Percentiles rank a stretch among this genome's conserved stretches.
phyloP scores from a whole-genome alignment of 2,113 vertebrate genomes.

The Collichthys lucidus region DNA sequence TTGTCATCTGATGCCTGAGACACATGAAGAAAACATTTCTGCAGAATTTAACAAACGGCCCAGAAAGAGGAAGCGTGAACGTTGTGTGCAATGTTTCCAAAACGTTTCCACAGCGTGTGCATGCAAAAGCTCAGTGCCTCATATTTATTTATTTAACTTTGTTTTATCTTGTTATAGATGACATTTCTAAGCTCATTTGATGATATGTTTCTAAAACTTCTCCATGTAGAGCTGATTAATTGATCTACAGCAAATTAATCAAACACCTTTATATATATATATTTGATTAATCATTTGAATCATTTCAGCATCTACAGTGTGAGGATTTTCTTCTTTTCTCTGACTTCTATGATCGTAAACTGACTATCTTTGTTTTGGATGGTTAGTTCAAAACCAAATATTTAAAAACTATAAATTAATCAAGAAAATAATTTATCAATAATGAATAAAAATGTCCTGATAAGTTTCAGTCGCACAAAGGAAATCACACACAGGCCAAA shows the following conservation, averaged over 20 bases:
- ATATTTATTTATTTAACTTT: too few species aligned
- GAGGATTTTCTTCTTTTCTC: background rate
- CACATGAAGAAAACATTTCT: background rate
- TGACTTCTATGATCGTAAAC: background rate
- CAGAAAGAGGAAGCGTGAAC: background rate
- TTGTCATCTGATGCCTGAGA: background rate
- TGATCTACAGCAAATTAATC: background rate
- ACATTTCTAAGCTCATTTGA: too few species aligned
- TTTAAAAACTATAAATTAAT: background rate
- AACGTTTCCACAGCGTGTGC: too few species aligned
- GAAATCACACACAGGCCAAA: constrained; percentile 26
- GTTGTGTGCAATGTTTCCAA: too few species aligned
- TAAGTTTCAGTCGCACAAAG: constrained; percentile 4
- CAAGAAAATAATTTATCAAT: background rate
- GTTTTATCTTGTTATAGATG: background rate
- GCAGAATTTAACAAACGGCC: background rate
- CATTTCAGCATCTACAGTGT: background rate
- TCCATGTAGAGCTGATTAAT: background rate
- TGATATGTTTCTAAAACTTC: background rate
- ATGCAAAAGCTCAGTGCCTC: too few species aligned
- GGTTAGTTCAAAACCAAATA: too few species aligned
- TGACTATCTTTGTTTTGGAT: background rate
- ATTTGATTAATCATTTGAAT: background rate
- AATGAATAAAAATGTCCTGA: background rate
- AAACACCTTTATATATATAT: too few species aligned